Evolutionary conservation across 2,797 vertebrate species (phyloP), one percentile per base, ranked within the genome.

Genomic region (Aplochiton taeniatus): DNA sequence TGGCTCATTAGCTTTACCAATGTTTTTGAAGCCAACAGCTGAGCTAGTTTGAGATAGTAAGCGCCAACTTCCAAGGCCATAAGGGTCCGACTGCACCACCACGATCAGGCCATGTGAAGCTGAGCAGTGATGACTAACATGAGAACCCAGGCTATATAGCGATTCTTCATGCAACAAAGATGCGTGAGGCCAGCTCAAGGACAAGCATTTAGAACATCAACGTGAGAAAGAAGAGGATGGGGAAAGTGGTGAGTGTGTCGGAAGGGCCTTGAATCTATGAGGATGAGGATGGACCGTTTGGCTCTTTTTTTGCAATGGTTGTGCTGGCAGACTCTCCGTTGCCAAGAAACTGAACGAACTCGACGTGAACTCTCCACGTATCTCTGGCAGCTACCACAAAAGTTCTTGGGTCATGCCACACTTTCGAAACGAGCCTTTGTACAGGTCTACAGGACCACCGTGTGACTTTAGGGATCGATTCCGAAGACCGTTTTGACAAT

Each of bases 311-410:
- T 31, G 31, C 6, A 2, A 31, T 31, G 31, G 31, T n/a, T 77
- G 76, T 75, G 72, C 58, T 43, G 48, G n/a, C 58, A 70, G 72
- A 55, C 77, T 63, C 57, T 68, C 73, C 74, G 81, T 84, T 88
- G 79, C 78, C 82, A 87, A 85, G 84, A 77, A 83, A 82, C 77
- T 60, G 70, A 63, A 75, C 78, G 71, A 87, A 85, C 79, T 80
- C 71, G 66, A 59, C 42, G 9, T 84, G 74, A 85, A 85, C 79
- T 81, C 83, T 65, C 76, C 69, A 46, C 48, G 16, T 2, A 20
- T 63, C 63, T 41, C 11, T 31, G 31, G 20, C 48, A 44, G 47
- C 8, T 45, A 57, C 53, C 55, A 52, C 54, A 18, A 66, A 64
- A 58, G 63, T 62, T 60, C 51, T 45, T 6, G 6, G 31, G 31